Evolutionary conservation across 2,797 vertebrate species (phyloP).

Genomic region (Etheostoma perlongum): DNA sequence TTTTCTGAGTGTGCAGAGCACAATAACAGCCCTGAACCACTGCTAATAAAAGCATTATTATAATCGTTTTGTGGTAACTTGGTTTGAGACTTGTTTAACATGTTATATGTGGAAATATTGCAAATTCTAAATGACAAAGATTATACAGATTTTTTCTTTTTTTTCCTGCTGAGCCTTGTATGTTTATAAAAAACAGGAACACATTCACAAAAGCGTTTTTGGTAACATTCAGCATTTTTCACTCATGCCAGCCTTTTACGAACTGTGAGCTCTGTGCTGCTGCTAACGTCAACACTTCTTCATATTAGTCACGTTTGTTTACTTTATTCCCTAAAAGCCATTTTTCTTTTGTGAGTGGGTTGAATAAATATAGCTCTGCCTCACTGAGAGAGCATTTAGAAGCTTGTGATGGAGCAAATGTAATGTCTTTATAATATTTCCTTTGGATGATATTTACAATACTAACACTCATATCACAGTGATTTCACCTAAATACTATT

Average conservation of each 20-base stretch:
- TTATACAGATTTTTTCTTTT: constrained; percentile 18
- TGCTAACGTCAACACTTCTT: constrained; percentile 72
- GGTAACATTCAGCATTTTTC: constrained; percentile 45
- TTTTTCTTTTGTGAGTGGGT: constrained; percentile 69
- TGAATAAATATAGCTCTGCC: constrained; percentile 69
- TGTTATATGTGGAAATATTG: constrained; percentile 49
- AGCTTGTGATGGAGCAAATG: constrained; percentile 67
- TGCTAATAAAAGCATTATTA: constrained; percentile 41
- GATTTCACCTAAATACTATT: constrained; percentile 78
- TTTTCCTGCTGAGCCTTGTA: constrained; percentile 28
- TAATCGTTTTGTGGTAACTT: constrained; percentile 34
- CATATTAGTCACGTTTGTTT: constrained; percentile 77
- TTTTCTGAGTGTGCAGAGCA: constrained; percentile 9
- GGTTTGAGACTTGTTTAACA: constrained; percentile 55
- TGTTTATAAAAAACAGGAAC: constrained; percentile 44
- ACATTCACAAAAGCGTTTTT: constrained; percentile 25
- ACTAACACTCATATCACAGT: constrained; percentile 79
- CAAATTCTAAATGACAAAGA: constrained; percentile 48
- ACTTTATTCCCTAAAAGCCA: constrained; percentile 73
- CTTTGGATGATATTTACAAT: constrained; percentile 81
- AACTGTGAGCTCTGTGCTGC: constrained; percentile 53
- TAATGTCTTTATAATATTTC: constrained; percentile 80
- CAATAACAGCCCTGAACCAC: constrained; percentile 23
- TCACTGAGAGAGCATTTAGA: constrained; percentile 56
- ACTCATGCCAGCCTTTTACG: constrained; percentile 39